Evolutionary conservation across 1,140 invertebrate species (phyloP).

Genomic region (Papilio xuthus): DNA sequence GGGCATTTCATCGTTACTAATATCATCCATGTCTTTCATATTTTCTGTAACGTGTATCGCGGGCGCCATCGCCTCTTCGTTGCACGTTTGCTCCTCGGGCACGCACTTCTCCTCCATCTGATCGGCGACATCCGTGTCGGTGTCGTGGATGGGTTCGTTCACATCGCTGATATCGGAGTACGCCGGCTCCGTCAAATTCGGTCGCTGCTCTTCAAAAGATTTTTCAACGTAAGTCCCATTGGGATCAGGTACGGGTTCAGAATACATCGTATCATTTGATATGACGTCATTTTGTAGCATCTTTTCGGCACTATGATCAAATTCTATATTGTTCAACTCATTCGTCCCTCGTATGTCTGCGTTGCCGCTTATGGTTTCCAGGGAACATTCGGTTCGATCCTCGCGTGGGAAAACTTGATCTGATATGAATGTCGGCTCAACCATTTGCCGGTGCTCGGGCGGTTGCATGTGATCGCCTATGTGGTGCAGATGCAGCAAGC

Average conservation of each 20-base stretch:
- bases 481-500: conserved; percentile 73
- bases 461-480: conserved; percentile 77
- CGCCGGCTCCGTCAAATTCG: conserved; percentile 41
- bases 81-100: conserved; percentile 34
- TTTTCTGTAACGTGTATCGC: conserved; percentile 43
- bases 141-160: conserved; percentile 42
- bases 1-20: conserved; percentile 68
- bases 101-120: conserved; percentile 38
- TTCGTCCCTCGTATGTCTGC: conserved; percentile 55
- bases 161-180: conserved; percentile 68
- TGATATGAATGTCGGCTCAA: conserved; percentile 58
- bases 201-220: conserved; percentile 51
- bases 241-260: conserved; percentile 66
- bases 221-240: conserved; percentile 57
- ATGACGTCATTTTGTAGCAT: conserved; percentile 59
- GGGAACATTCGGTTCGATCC: conserved; percentile 53
- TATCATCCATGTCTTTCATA: conserved; percentile 50
- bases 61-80: conserved; percentile 44
- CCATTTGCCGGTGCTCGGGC: conserved; percentile 51
- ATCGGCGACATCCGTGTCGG: conserved; percentile 30
- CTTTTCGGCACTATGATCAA: conserved; percentile 61
- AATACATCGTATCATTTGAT: conserved; percentile 55
- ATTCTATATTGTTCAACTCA: conserved; percentile 61
- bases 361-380: conserved; percentile 53
- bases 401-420: conserved; percentile 62